These are phyloP conservation scores for Triplophysa yarkandensis DNA, from an alignment of 2,797 vertebrate species.

Conservation along the genomic window DNA sequence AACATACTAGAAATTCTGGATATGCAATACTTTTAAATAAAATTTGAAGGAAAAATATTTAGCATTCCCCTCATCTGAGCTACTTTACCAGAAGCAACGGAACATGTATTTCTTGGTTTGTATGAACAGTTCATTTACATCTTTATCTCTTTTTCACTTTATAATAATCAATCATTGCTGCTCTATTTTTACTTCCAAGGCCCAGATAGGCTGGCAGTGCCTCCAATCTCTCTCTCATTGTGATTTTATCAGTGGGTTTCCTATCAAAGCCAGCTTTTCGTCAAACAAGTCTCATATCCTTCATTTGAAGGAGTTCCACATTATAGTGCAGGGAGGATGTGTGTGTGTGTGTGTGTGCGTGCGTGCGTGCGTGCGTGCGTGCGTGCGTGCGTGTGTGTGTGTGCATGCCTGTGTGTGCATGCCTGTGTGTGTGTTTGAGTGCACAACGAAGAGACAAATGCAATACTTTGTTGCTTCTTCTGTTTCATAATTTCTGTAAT, in stretches of 20 bases:
- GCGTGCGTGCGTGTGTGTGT: conserved; percentile 10
- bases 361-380: conserved; percentile 13
- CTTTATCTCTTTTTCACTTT: conserved; percentile 45
- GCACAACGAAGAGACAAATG: conserved; percentile 1
- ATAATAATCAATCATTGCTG: conserved; percentile 52
- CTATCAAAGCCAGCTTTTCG: conserved; percentile 47
- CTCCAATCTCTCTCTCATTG: conserved; percentile 36
- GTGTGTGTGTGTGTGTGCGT: conserved; percentile 19
- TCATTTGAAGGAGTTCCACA: conserved; percentile 38
- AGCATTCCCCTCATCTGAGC: conserved; percentile 14
- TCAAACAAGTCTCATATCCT: conserved; percentile 42
- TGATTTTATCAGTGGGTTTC: conserved; percentile 51
- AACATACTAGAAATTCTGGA: not conserved
- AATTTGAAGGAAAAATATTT: not conserved
- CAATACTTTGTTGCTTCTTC: conserved; percentile 19
- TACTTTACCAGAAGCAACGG: conserved; percentile 32
- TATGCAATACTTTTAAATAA: conserved; percentile 3
- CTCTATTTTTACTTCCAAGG: conserved; percentile 45
- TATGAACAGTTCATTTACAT: conserved; percentile 45
- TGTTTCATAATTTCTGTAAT: conserved; percentile 32
- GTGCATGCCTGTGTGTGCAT: no score
- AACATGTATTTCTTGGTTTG: conserved; percentile 25
- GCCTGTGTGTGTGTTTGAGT: conserved; percentile 12
- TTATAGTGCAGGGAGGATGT: not conserved
- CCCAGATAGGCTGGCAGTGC: conserved; percentile 42